Base-by-base conservation (phyloP, 2,113 vertebrate genomes). In the Boleophthalmus pectinirostris region DNA sequence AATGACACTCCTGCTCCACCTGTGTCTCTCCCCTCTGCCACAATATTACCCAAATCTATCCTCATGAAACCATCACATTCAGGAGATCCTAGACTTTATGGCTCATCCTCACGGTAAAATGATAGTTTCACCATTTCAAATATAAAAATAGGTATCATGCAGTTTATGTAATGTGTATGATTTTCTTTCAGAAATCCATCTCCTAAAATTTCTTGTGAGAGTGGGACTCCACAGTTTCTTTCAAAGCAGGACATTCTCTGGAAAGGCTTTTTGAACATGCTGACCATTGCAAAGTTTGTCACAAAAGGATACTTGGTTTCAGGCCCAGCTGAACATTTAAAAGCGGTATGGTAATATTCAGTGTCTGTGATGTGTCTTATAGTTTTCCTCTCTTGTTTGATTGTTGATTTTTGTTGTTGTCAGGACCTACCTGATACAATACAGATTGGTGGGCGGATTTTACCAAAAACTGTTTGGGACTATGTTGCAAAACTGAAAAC, bases 251-350 rank as follows among this genome's bases (percentile, higher is more conserved):
- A 85, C 79, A 93, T 95, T 45, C 80, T 98, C 73, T 99, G 98
- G 98, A 99, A 98, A 93, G 97, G 98, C 72, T 98, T 98, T 80
- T 94, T 99, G 79, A 99, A 97, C 91, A 98, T 99, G 98, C 93
- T 96, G 2, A 94, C 93, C 11, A 96, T 99, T 66, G 95, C 97
- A n/a, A 99, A 98, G 89, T 98, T 99, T 92, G 95, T 96, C 84
- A 98, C 96, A 61, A 99, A 98, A 83, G 97, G 93, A 3, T 99
- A 95, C 85, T 92, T 97, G 57, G 96, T 99, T 65, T 98, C 97
- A 63, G 98, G 97, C 72, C 93, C 95, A 77, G 91, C 95, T 67
- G 96, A 98, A 84, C 94, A 92, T 60, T 92, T 99, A 57, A 96
- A 95, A 89, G 94, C 94, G 96, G 98, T 99, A 90, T 87, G 61